Evolutionary conservation across 1,140 invertebrate genomes (phyloP).

Genomic region (Drosophila rhopaloa): DNA sequence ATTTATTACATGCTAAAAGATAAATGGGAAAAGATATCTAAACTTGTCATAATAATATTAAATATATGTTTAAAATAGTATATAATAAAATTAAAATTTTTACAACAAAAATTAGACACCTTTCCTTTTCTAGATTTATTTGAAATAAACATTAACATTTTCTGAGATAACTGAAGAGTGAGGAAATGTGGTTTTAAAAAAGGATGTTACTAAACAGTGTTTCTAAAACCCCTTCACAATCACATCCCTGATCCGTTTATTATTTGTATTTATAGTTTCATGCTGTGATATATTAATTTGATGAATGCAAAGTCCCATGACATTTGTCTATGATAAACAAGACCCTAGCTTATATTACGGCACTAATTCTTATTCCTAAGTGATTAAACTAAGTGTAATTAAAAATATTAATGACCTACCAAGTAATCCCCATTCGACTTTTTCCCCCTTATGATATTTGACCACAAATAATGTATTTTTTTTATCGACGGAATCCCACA

Average conservation of each 20-base stretch:
- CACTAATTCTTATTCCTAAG: neutral
- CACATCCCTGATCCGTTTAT: no score
- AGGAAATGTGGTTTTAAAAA: no score
- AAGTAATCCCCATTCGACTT: slow-evolving; percentile 1
- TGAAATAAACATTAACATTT: no score
- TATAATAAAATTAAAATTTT: no score
- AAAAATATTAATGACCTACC: slow-evolving; percentile 7
- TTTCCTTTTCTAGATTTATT: no score
- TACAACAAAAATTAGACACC: no score
- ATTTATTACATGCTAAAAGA: neutral
- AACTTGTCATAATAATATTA: no score
- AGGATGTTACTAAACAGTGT: no score
- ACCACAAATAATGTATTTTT: slow-evolving; percentile 31
- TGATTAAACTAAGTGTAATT: neutral
- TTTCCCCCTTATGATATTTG: slow-evolving; percentile 1
- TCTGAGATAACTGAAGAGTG: no score
- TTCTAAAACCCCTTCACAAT: no score
- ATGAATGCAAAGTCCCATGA: neutral
- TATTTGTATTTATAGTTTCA: no score
- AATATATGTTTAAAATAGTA: no score
- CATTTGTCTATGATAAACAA: neutral
- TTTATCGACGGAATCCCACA: slow-evolving; percentile 34
- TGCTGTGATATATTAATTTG: neutral
- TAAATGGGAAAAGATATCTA: neutral
- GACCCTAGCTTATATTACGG: neutral